Conservation (phyloP, 2,797 vertebrate species). For the Silurus aristotelis region DNA sequence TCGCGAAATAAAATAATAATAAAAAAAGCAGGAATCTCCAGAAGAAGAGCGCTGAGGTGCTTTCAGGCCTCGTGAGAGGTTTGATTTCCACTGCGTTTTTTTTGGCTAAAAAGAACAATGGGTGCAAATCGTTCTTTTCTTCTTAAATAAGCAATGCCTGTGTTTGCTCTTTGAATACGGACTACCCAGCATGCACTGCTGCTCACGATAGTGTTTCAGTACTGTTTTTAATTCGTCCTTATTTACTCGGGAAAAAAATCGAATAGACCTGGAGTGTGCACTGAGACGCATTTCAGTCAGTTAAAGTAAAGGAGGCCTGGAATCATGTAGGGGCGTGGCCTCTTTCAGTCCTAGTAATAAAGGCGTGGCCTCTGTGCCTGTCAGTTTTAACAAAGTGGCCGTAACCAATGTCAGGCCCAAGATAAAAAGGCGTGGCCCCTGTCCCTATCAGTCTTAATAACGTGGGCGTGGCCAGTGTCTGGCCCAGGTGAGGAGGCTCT, state of each 20-base stretch:
- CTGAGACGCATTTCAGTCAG: neutral
- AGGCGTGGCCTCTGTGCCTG: neutral
- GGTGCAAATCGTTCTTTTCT: neutral
- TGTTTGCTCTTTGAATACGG: conserved; percentile 59
- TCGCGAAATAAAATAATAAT: neutral
- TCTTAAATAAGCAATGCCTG: conserved; percentile 64
- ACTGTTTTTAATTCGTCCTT: conserved; percentile 35
- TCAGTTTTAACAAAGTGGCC: neutral
- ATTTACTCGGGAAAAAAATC: too few relatives aligned
- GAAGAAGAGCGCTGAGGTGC: neutral
- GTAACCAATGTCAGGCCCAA: neutral
- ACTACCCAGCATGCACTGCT: conserved; percentile 30
- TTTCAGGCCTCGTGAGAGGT: neutral
- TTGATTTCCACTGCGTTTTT: neutral
- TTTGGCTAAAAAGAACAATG: neutral
- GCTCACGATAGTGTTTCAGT: conserved; percentile 47
- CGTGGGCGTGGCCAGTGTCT: too few relatives aligned
- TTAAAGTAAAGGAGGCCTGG: neutral
- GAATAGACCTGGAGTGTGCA: neutral
- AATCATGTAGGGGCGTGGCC: neutral
- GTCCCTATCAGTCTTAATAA: neutral
- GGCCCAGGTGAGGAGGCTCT: too few relatives aligned
- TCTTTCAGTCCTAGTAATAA: neutral
- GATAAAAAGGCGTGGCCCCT: neutral
- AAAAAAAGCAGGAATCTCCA: neutral